These are phyloP conservation scores for Matsumurasca onukii DNA, from an alignment of 1,140 invertebrate genomes.

Conservation along the genomic window DNA sequence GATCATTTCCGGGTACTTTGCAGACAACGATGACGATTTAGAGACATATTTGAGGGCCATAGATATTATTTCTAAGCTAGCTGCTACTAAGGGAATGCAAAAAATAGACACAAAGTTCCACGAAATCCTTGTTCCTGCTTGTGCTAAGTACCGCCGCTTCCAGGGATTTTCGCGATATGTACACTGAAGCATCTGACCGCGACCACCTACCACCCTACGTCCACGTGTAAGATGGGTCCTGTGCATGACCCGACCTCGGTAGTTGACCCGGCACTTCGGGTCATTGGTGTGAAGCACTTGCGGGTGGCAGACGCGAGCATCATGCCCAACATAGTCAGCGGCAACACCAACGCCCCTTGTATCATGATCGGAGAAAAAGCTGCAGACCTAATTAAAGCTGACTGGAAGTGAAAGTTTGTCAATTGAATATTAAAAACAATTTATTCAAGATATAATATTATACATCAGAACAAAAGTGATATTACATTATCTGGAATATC, in stretches of 20 bases:
- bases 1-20: slow-evolving; percentile 79
- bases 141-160: slow-evolving; percentile 62
- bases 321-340: slow-evolving; percentile 80
- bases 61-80: slow-evolving; percentile 20
- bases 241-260: slow-evolving; percentile 71
- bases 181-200: slow-evolving; percentile 73
- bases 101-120: slow-evolving; percentile 44
- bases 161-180: slow-evolving; percentile 68
- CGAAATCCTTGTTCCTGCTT: slow-evolving; percentile 61
- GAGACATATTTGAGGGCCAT: slow-evolving; percentile 58
- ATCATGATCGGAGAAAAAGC: slow-evolving; percentile 89
- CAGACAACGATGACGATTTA: slow-evolving; percentile 64
- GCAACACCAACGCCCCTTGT: slow-evolving; percentile 81
- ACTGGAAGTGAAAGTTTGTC: slow-evolving; percentile 53
- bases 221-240: slow-evolving; percentile 84
- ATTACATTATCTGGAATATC: too few relatives aligned
- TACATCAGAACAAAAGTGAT: too few relatives aligned
- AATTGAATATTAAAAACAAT: too few relatives aligned
- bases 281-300: slow-evolving; percentile 73
- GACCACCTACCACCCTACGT: slow-evolving; percentile 83
- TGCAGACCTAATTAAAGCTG: slow-evolving; percentile 75
- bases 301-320: slow-evolving; percentile 86
- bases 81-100: slow-evolving; percentile 39
- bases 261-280: slow-evolving; percentile 76
- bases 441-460: too few relatives aligned